Evolutionary conservation across 2,113 vertebrate species (phyloP).

Genomic region (Hiodon alosoides): DNA sequence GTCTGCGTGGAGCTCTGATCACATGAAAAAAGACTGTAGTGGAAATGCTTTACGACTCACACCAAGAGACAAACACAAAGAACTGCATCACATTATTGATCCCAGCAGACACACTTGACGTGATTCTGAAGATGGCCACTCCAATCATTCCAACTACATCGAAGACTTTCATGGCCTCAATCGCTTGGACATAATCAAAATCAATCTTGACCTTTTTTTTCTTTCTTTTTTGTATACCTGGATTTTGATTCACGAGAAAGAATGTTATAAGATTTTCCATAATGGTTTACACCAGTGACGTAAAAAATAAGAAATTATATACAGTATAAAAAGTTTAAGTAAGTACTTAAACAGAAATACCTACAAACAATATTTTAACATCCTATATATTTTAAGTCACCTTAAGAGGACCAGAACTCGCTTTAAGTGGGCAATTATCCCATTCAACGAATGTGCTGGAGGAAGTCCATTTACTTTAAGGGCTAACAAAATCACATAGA

Average conservation of each 20-base stretch:
- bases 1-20: not conserved
- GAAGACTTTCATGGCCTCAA: not conserved
- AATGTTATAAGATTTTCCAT: too few species aligned
- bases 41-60: not conserved
- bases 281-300: too few species aligned
- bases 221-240: not conserved
- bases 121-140: conserved; percentile 13
- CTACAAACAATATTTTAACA: too few species aligned
- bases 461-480: not conserved
- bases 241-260: not conserved
- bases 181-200: not conserved
- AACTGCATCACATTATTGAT: not conserved
- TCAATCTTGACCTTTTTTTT: not conserved
- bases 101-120: not conserved
- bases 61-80: not conserved
- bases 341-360: too few species aligned
- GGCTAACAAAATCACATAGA: not conserved
- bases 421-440: not conserved
- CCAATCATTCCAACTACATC: not conserved
- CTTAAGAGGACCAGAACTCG: not conserved
- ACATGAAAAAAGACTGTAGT: too few species aligned
- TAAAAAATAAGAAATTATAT: too few species aligned
- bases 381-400: too few species aligned
- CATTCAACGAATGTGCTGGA: not conserved
- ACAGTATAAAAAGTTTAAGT: too few species aligned